Base-by-base conservation (phyloP, 2,888 invertebrate genomes). In the Carcina quercana region DNA sequence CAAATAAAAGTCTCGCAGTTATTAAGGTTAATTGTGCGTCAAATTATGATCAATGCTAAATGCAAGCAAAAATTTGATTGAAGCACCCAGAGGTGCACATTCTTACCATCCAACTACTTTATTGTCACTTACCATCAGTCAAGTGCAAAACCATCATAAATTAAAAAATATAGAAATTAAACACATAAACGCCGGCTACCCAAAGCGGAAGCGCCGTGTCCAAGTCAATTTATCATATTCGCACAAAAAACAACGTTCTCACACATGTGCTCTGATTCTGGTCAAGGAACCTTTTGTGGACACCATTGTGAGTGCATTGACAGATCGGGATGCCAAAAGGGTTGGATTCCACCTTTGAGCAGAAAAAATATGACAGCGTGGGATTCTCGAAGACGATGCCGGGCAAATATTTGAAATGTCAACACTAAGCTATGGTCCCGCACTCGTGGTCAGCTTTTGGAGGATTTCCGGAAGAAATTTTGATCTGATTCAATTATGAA, bases 241-340 rank as follows among this genome's bases (percentile, higher is more conserved):
- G 40, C 50, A 53, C 56, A 64, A 65, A n/a, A n/a, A 60, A 56
- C 39, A 54, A 35, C 17, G 30, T 53, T 60, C 60, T 50, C 68
- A 66, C 67, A 73, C 68, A 69, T 64, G 57, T 73, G 74, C 47
- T 61, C 60, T 40, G 65, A 66, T 75, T 76, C 74, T 79, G 82
- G 83, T 83, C 82, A 82, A 71, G 76, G 51, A 63, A 68, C 57
- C 67, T 50, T 66, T 80, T 82, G 70, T 80, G 64, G 59, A 44
- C 57, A 53, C 49, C 45, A 61, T 73, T 74, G 69, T 57, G 60
- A 54, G 50, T 57, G 48, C 47, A 50, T 51, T 51, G 55, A 60
- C 61, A 55, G 47, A 57, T 60, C 54, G 53, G 38, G 34, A 28
- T 50, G 54, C 47, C 57, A 43, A 78, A 80, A 79, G 80, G 76